Conservation (phyloP, 2,797 vertebrate genomes). For the Myripristis jacobus region DNA sequence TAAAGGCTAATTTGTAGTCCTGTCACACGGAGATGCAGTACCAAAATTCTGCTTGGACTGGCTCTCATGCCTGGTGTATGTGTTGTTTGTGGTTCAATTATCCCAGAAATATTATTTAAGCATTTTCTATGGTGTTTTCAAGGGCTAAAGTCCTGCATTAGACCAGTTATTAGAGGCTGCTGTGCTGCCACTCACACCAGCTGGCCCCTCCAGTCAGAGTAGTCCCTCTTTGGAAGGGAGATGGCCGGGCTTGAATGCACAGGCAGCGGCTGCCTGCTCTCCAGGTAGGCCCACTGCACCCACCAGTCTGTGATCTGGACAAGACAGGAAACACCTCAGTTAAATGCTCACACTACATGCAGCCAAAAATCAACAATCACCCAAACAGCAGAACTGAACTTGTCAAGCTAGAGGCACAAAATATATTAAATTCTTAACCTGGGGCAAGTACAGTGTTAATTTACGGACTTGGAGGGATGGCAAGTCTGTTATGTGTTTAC, state of each 20-base stretch:
- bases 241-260: conserved; percentile 89
- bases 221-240: conserved; percentile 86
- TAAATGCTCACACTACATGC: background rate
- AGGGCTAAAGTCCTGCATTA: background rate
- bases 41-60: background rate
- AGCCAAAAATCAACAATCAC: background rate
- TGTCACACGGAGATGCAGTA: background rate
- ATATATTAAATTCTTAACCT: background rate
- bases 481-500: too few species aligned
- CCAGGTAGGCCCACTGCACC: conserved; percentile 86
- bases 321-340: background rate
- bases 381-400: too few species aligned
- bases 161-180: too few species aligned
- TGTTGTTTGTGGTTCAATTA: too few species aligned
- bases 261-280: conserved; percentile 83
- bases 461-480: too few species aligned
- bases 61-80: background rate
- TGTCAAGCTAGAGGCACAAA: too few species aligned
- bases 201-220: conserved; percentile 86
- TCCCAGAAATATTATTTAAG: background rate
- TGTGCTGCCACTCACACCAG: conserved; percentile 80
- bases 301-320: conserved; percentile 86
- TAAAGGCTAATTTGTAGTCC: background rate
- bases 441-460: too few species aligned
- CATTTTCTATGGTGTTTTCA: background rate